Evolutionary conservation across 2,113 vertebrate species (phyloP), one percentile per base, ranked within the genome.

Genomic region (Pygoscelis antarcticus): DNA sequence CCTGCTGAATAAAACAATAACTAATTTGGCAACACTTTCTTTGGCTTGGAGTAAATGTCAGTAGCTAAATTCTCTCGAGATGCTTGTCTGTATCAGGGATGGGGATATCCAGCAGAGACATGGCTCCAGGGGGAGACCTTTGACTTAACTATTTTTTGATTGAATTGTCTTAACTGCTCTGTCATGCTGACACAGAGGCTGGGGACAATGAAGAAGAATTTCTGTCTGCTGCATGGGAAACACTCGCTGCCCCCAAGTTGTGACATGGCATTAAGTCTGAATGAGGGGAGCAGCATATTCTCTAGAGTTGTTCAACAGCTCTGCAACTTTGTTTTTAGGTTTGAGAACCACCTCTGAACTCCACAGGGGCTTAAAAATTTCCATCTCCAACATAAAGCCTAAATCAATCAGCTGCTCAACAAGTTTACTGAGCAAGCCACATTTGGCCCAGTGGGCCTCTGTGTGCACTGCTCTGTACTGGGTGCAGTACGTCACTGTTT

Each of bases 81-180:
- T 78, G 60, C 34, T 3, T 68, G 44, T 87, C 47, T 92, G 65
- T 72, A 94, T 42, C 49, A 40, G 40, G 65, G 54, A 82, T 69
- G 70, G 65, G 72, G 90, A 95, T 60, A 95, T 77, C 90, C 92
- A 97, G 83, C 97, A 95, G 96, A 87, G 90, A 95, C 42, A 14
- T 1, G 47, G 94, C 96, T 95, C 80, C 95, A 92, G 42, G 23
- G 64, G 21, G 26, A 94, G 90, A 95, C 86, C 96, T 97, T 97
- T 94, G 96, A 60, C 94, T 97, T 90, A 75, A 81, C 83, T 92
- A 13, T 32, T 87, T 94, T 87, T 92, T 75, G 46, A 87, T 87
- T 87, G 95, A 90, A 94, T 94, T 90, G 40, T 93, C 57, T 92
- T 47, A 51, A 74, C 80, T 89, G 79, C 55, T 93, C 60, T 70